Base-by-base conservation (phyloP, 2,888 invertebrate genomes). In the Baronia brevicornis region DNA sequence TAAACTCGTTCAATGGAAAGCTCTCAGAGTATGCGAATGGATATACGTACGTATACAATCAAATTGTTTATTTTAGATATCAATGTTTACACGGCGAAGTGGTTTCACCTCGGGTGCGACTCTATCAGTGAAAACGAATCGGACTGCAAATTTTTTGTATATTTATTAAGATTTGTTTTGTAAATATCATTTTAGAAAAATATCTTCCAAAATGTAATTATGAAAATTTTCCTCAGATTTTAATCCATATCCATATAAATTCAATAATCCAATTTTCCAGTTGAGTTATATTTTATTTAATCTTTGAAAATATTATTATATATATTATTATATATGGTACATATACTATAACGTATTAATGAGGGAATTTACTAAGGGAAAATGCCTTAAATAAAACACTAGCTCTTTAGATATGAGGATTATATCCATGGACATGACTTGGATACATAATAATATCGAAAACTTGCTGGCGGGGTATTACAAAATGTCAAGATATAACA, bases 51-150 rank as follows among this genome's bases (percentile, higher is more conserved):
- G n/a, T 37, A 43, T 36, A 43, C 48, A 63, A 64, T 64, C 53
- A 63, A 61, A 49, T 52, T 64, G 55, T 63, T 61, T 45, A 59
- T 56, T 58, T 52, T 43, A 56, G 63, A 54, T 66, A 68, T 63
- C 58, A 51, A 42, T 68, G 62, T 74, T 74, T 69, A 58, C 57
- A 36, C 37, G 54, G 42, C 47, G 36, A 54, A 72, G 70, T 65
- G 65, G 56, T 43, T 43, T 50, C 45, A 49, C 73, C 71, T 69
- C 72, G 54, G 40, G 48, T 44, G 44, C 23, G 25, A 23, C 17
- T 40, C 23, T 13, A 29, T 24, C 26, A 19, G 38, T 39, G 39
- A 41, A 45, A 46, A 38, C 28, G 25, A 40, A 41, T 40, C 46
- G 17, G 29, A 39, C 36, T 35, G 43, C 44, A 28, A 28, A 33